phyloP scores from a whole-genome alignment of 2,888 invertebrate species.

The Thymelicus lineola region DNA sequence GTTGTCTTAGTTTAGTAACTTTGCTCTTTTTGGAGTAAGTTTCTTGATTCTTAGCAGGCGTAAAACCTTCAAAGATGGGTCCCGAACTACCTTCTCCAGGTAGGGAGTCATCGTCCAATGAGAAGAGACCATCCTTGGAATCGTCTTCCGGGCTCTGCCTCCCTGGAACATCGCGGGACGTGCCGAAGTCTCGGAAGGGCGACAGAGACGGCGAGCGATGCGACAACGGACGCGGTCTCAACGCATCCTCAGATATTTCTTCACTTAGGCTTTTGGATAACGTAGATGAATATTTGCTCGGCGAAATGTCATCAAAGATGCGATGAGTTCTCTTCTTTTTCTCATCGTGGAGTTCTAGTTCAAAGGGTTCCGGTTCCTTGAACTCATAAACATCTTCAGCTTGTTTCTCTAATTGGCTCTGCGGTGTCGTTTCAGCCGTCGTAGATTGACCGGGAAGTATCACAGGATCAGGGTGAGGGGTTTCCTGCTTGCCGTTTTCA shows the following conservation, averaged over 20 bases:
- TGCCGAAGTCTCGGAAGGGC: constrained; percentile 73
- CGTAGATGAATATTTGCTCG: constrained; percentile 77
- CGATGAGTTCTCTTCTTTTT: constrained; percentile 81
- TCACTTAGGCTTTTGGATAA: constrained; percentile 80
- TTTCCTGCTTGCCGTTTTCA: constrained; percentile 62
- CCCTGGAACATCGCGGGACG: constrained; percentile 84
- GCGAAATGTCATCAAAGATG: constrained; percentile 81
- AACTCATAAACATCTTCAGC: constrained; percentile 93
- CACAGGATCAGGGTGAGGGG: constrained; percentile 57
- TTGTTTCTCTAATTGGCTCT: constrained; percentile 62
- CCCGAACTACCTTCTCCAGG: constrained; percentile 82
- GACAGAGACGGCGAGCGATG: constrained; percentile 76
- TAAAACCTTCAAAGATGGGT: constrained; percentile 83
- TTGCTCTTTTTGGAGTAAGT: constrained; percentile 82
- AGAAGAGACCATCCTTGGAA: constrained; percentile 85
- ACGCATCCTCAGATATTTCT: constrained; percentile 81
- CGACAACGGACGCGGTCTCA: constrained; percentile 62
- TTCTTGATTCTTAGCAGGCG: constrained; percentile 84
- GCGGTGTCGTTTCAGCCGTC: constrained; percentile 56
- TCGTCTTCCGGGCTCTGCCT: constrained; percentile 87
- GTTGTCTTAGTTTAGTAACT: constrained; percentile 74
- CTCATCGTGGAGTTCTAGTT: constrained; percentile 89
- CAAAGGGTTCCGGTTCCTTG: constrained; percentile 95
- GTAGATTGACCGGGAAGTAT: constrained; percentile 45
- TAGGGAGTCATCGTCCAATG: constrained; percentile 86